Percentiles rank a stretch among this genome's conserved stretches.
Conservation (phyloP, 2,797 vertebrate species). For the Neomorphus geoffroyi region DNA sequence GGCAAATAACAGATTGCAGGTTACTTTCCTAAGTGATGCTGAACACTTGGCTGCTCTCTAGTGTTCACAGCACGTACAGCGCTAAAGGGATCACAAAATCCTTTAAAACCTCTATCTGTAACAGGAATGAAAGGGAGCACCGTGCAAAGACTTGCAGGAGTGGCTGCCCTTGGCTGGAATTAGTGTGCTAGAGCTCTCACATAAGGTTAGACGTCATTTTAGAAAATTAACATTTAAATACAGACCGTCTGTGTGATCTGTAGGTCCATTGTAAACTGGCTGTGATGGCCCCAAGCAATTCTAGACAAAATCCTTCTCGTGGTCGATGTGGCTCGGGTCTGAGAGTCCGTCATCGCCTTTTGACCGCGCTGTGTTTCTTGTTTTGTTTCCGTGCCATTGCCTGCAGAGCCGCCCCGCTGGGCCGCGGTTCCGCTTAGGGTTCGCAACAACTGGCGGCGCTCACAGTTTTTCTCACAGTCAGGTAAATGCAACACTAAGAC, state of each 20-base stretch:
- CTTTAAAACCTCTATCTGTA: background rate
- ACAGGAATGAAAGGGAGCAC: background rate
- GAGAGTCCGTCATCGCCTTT: background rate
- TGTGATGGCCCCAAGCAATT: fast-evolving
- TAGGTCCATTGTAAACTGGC: background rate
- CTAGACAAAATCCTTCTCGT: background rate
- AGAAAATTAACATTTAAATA: background rate
- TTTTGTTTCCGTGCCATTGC: conserved; percentile 72
- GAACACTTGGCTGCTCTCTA: conserved; percentile 52
- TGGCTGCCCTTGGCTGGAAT: background rate
- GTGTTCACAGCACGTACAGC: background rate
- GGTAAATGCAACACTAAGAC: conserved; percentile 80
- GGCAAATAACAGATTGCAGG: background rate
- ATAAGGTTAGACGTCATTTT: background rate
- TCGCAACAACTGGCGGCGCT: conserved; percentile 89
- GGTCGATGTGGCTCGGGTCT: background rate
- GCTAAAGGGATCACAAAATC: background rate
- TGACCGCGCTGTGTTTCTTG: conserved; percentile 59
- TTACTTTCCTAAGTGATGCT: background rate
- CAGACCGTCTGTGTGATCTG: fast-evolving
- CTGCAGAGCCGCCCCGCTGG: conserved; percentile 82
- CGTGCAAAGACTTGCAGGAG: background rate
- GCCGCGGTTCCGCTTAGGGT: conserved; percentile 81
- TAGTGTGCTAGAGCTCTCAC: background rate
- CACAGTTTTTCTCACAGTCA: conserved; percentile 90